Base-by-base conservation (phyloP, 2,797 vertebrate genomes). In the Anniella stebbinsi region DNA sequence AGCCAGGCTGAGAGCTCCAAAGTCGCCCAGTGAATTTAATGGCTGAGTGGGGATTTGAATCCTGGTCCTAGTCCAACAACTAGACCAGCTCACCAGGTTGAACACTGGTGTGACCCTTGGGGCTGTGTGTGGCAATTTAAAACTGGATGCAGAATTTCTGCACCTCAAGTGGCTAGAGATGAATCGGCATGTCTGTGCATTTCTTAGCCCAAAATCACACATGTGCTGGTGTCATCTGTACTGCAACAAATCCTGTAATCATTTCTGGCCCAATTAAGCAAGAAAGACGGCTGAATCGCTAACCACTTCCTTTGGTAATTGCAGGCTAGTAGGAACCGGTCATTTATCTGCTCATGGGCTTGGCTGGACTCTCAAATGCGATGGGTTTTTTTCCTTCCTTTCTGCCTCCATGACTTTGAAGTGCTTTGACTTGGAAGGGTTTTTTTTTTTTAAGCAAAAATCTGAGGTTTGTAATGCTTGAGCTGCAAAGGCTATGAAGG, bases 281-380 rank as follows among this genome's bases (percentile, higher is more conserved):
- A 66, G 87, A 86, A 91, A 94, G 95, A 93, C 89, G 85, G 90
- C 93, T 83, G 78, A 90, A 86, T 90, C 88, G 90, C 88, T 89
- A 57, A 88, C 89, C 94, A 93, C 97, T 98, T 98, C 97, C 97
- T 97, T 87, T 95, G 96, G 97, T 97, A 96, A 98, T 97, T 96
- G 95, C 96, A 95, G 96, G 96, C 97, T 97, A 96, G 97, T 96
- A 97, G 98, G 98, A 98, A 97, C 97, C 97, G 97, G 97, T 96
- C 98, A 98, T 97, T 98, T 97, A 94, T 94, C 95, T 93, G 94
- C 93, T 88, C 25, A 15, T 60, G 88, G 92, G 92, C 93, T 95
- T 96, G 97, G 96, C 97, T 95, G 96, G 96, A 96, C 96, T 92
- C 87, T 97, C 94, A 85, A 92, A 96, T 94, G 86, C 88, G 88